A percentile compares a stretch with the other conserved stretches of the same genome.
Evolutionary conservation across 2,113 vertebrate genomes (phyloP).

Genomic region (Physeter macrocephalus): DNA sequence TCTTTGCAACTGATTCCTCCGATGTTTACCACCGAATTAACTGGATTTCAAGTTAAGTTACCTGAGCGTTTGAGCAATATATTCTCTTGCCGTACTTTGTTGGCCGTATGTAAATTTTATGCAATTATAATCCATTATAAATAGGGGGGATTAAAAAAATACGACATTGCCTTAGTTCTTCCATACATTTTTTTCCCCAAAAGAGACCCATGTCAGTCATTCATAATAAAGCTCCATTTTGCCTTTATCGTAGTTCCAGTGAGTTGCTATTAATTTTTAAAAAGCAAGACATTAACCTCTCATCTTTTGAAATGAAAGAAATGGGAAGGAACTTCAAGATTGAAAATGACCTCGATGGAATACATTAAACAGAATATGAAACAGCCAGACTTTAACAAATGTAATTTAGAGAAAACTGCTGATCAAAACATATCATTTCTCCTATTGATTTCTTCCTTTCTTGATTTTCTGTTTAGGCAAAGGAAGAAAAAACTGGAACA

Average conservation of each 20-base stretch:
- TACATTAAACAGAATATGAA: background rate
- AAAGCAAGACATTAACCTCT: constrained; percentile 38
- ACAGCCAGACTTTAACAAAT: background rate
- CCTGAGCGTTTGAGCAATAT: background rate
- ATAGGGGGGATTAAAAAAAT: background rate
- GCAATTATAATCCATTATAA: background rate
- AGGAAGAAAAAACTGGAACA: background rate
- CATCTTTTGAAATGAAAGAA: background rate
- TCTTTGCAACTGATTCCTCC: background rate
- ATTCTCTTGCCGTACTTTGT: background rate
- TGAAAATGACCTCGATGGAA: background rate
- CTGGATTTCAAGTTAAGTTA: background rate
- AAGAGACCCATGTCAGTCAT: background rate
- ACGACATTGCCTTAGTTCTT: background rate
- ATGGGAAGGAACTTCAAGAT: background rate
- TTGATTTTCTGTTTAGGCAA: background rate
- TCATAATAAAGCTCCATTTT: background rate
- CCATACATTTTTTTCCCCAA: background rate
- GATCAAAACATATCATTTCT: background rate
- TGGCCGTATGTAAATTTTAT: background rate
- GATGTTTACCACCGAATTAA: background rate
- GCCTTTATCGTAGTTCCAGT: background rate
- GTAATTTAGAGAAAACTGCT: background rate
- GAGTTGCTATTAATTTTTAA: constrained; percentile 29
- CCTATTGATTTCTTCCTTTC: background rate